Evolutionary conservation across 2,113 vertebrate genomes (phyloP), one percentile per base, ranked within the genome.

Genomic region (Ancistrus triradiatus): DNA sequence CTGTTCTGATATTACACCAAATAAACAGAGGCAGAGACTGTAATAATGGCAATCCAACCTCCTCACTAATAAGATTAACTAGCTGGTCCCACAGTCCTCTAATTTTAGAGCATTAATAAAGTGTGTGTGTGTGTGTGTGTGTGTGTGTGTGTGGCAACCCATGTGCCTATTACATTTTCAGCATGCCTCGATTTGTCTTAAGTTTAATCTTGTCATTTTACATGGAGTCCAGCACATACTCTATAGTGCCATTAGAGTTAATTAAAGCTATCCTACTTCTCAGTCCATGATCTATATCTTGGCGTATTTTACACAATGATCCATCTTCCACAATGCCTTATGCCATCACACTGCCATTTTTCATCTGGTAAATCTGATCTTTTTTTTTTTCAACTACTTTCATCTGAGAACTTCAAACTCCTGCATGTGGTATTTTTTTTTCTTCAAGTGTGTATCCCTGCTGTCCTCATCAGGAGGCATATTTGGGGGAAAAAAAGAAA

Each of bases 51-150:
- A n/a, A 17, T 22, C 37, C 19, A 55, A 37, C 31, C 11, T 21
- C 51, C 1, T 37, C 5, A 33, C 27, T 50, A 28, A 51, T 33
- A 52, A 17, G 27, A 18, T 52, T 11, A 53, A 53, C 25, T 21
- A 53, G 33, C 17, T 35, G 18, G 10, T 1, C 7, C 17, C 10
- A 31, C 17, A 19, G 50, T 55, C 2, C 18, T 37, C 18, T 21
- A 14, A 37, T 37, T 37, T 55, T 55, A 37, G 50, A 37, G 18
- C 51, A 14, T 38, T 38, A 56, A 56, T 56, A 57, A 24, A 24
- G 19, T 15, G 37, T 57, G 18, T 17, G n/a, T 15, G 37, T 8
- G 7, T 37, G 38, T 40, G 21, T n/a, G n/a, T n/a, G n/a, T n/a
- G 19, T 15, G 37, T 57, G 18, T 17, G n/a, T 15, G 37, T 8